Conservation (phyloP, 2,888 invertebrate species). For the Nephrotoma appendiculata region DNA sequence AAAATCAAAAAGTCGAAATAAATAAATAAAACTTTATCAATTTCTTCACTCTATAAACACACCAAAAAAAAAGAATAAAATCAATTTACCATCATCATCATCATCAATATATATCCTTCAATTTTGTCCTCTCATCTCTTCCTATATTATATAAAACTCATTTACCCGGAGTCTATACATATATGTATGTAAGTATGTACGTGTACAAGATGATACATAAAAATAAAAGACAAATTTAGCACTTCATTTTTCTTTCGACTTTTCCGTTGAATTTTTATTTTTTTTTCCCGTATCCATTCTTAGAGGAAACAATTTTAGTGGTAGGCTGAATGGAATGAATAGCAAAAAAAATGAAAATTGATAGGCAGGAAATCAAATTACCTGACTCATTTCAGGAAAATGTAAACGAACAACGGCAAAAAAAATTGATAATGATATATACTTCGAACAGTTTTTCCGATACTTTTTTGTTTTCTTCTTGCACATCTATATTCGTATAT, state of each 20-base stretch:
- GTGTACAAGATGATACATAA: background rate
- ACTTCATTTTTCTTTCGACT: slow-evolving; percentile 2
- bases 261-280: background rate
- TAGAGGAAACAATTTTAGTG: background rate
- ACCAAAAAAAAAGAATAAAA: background rate
- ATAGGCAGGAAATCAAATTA: slow-evolving; percentile 3
- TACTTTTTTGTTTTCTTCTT: background rate
- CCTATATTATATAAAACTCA: background rate
- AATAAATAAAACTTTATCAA: background rate
- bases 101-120: background rate
- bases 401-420: background rate
- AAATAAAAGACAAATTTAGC: background rate
- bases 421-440: background rate
- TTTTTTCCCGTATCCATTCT: background rate
- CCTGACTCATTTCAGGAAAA: background rate
- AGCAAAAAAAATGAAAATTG: slow-evolving; percentile 1
- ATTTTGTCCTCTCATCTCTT: background rate
- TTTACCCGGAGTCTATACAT: background rate
- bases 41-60: background rate
- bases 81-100: background rate
- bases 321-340: background rate
- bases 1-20: background rate
- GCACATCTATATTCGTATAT: background rate
- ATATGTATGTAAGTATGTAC: background rate
- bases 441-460: background rate